Evolutionary conservation across 2,797 vertebrate genomes (phyloP).

Genomic region (Neoniphon sammara): DNA sequence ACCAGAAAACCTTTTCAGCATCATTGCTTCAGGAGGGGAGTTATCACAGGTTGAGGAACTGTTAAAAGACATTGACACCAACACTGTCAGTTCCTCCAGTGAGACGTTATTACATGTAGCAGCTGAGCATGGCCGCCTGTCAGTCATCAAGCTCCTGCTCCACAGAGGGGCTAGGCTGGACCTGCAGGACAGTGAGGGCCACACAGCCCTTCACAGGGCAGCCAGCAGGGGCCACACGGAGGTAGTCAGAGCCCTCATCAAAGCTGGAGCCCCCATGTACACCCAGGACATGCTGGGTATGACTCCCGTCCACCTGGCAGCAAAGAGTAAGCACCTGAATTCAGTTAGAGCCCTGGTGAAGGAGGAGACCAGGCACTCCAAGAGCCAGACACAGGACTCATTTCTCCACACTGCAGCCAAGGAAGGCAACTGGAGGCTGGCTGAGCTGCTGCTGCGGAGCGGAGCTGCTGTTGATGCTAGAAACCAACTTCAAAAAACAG

Average conservation of each 20-base stretch:
- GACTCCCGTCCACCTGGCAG: slow-evolving; percentile 78
- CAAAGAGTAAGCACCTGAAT: slow-evolving; percentile 66
- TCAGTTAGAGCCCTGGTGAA: slow-evolving; percentile 71
- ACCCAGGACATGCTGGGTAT: slow-evolving; percentile 68
- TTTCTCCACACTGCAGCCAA: slow-evolving; percentile 81
- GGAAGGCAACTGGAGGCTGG: slow-evolving; percentile 75
- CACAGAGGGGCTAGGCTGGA: slow-evolving; percentile 77
- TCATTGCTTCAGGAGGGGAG: slow-evolving; percentile 66
- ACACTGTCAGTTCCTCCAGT: slow-evolving; percentile 53
- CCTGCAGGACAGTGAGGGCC: slow-evolving; percentile 73
- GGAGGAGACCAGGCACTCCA: slow-evolving; percentile 74
- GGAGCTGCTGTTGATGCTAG: slow-evolving; percentile 62
- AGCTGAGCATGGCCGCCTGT: slow-evolving; percentile 74
- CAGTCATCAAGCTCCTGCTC: slow-evolving; percentile 76
- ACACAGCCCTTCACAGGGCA: slow-evolving; percentile 82
- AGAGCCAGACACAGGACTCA: slow-evolving; percentile 67
- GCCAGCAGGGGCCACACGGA: slow-evolving; percentile 74
- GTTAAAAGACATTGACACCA: slow-evolving; percentile 66
- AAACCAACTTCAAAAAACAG: slow-evolving; percentile 69
- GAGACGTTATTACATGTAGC: slow-evolving; percentile 84
- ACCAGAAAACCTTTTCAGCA: slow-evolving; percentile 59
- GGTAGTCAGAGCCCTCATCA: slow-evolving; percentile 66
- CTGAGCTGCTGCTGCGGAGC: slow-evolving; percentile 76
- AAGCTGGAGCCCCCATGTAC: slow-evolving; percentile 73
- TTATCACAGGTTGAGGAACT: slow-evolving; percentile 67